A percentile compares a stretch with the other conserved stretches of the same genome.
Conservation (phyloP, 2,797 vertebrate genomes). For the Epinephelus malabaricus region DNA sequence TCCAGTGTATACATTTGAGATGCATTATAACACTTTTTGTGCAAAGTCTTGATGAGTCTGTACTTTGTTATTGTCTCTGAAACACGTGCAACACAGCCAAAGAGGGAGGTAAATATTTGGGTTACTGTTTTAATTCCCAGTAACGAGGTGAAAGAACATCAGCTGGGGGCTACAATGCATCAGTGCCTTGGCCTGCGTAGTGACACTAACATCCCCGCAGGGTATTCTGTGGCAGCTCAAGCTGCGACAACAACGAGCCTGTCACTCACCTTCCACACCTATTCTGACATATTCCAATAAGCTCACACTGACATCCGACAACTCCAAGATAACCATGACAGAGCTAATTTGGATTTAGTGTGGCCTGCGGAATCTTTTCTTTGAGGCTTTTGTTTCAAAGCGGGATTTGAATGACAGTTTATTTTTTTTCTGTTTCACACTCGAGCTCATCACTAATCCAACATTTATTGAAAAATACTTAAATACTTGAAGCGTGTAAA, state of each 20-base stretch:
- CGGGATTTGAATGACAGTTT: constrained; percentile 49
- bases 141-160: constrained; percentile 35
- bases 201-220: constrained; percentile 55
- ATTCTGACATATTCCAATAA: constrained; percentile 61
- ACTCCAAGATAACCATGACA: constrained; percentile 49
- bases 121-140: constrained; percentile 22
- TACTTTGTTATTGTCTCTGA: constrained; percentile 21
- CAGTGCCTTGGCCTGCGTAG: constrained; percentile 22
- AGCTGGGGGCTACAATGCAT: constrained; percentile 32
- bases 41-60: background rate
- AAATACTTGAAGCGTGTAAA: constrained; percentile 48
- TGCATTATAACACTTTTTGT: background rate
- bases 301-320: constrained; percentile 54
- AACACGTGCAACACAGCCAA: background rate
- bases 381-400: constrained; percentile 48
- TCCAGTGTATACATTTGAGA: constrained; percentile 14
- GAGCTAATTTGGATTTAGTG: constrained; percentile 50
- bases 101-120: constrained; percentile 27
- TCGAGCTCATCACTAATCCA: constrained; percentile 60
- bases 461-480: constrained; percentile 58
- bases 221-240: constrained; percentile 39
- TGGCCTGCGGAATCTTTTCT: constrained; percentile 31
- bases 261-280: constrained; percentile 53
- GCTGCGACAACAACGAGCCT: constrained; percentile 30
- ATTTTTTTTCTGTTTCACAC: constrained; percentile 34